These are phyloP conservation scores for Glareola pratincola DNA, from an alignment of 2,113 vertebrate genomes.

Conservation along the genomic window DNA sequence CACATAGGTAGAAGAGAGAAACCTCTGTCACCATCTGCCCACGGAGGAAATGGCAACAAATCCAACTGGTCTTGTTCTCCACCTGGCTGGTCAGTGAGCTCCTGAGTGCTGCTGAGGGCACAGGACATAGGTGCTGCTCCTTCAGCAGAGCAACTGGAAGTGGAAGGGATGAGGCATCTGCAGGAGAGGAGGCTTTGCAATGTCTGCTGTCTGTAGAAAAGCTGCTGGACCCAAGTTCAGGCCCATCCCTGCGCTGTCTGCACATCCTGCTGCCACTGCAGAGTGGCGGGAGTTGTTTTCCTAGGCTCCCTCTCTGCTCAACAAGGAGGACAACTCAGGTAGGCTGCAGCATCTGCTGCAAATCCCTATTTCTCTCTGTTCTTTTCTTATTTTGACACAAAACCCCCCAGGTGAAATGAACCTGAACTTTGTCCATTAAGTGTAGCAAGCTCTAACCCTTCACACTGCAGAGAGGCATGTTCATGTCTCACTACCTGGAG, in stretches of 20 bases:
- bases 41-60: background rate
- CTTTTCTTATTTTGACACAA: background rate
- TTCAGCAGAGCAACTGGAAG: background rate
- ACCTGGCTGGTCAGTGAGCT: background rate
- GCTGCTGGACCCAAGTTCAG: background rate
- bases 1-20: background rate
- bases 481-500: accelerated
- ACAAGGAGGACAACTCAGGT: background rate
- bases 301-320: background rate
- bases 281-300: accelerated
- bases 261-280: background rate
- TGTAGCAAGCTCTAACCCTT: background rate
- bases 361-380: background rate
- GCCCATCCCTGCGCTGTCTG: too few species aligned
- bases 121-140: background rate
- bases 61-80: background rate
- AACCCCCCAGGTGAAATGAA: background rate
- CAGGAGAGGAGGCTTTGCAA: background rate
- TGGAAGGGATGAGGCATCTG: background rate
- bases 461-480: background rate
- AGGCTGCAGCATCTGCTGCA: background rate
- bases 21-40: accelerated
- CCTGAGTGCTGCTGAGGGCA: background rate
- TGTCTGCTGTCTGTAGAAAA: accelerated
- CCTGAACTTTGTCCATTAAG: background rate